Conservation (phyloP, 2,113 vertebrate genomes). For the Theristicus caerulescens region DNA sequence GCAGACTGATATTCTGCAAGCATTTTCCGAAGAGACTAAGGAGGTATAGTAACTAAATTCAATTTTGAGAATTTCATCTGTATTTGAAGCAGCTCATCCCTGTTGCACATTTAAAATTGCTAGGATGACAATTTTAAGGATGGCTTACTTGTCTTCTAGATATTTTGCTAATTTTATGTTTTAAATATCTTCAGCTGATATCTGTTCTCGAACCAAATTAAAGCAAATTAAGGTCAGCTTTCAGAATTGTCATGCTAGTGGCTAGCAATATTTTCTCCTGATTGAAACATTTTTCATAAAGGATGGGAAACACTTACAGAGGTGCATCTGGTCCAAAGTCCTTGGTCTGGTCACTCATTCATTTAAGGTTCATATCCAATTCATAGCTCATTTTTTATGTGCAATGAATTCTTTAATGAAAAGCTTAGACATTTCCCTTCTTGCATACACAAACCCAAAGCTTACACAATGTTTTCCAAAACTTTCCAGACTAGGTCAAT, state of each 20-base stretch:
- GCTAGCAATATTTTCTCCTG: background rate
- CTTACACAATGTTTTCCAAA: background rate
- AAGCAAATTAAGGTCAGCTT: background rate
- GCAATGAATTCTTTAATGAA: background rate
- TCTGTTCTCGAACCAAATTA: background rate
- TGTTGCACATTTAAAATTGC: background rate
- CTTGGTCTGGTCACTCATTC: accelerated
- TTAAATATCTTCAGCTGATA: background rate
- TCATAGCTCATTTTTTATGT: background rate
- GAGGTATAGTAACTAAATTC: conserved; percentile 77
- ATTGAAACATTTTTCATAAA: background rate
- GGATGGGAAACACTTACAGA: background rate
- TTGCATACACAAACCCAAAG: background rate
- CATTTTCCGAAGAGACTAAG: conserved; percentile 91
- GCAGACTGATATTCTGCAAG: conserved; percentile 96
- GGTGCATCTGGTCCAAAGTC: background rate
- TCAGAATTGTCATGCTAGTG: background rate
- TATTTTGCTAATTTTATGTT: background rate
- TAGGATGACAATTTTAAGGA: background rate
- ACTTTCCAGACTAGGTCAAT: background rate
- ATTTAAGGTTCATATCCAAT: background rate
- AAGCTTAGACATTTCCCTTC: background rate
- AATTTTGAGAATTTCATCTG: background rate
- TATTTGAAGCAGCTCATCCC: background rate
- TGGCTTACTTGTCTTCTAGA: background rate